Base-by-base conservation (phyloP, 2,113 vertebrate genomes). In the Girardinichthys multiradiatus region DNA sequence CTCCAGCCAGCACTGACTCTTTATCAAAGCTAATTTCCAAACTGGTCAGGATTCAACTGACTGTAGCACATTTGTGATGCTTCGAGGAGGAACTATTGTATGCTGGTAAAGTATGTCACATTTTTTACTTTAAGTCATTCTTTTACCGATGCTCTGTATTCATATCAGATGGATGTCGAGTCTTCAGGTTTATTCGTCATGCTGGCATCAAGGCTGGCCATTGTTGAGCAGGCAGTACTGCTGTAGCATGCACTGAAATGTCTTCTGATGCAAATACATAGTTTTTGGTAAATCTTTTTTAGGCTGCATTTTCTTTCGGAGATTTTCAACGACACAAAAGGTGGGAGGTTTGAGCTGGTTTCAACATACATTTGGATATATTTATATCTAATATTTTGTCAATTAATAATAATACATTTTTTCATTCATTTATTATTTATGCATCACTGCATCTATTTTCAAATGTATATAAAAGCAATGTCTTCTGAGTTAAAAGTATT, bases 11-110 rank as follows among this genome's bases (percentile, higher is more conserved):
- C 51, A 4, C 33, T 39, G 78, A 70, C 57, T 81, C 74, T 81
- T 84, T 76, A 78, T 86, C 72, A 45, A 59, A 73, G 54, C 65
- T 66, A 28, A 81, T 79, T 63, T 81, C 54, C 60, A 37, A 37
- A 51, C 37, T 21, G 27, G 48, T 48, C 69, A 78, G 66, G 60
- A 72, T 28, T 27, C 2, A 51, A 61, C 45, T 24, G 39, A 57
- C 63, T 75, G 42, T 26, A 58, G 26, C 60, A 51, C 70, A 72
- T 66, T 67, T 51, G 42, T 27, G 3, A 21, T 54, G 10, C 28
- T 42, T 17, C 15, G 17, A 68, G 35, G n/a, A 59, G 12, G 10
- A 31, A 17, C 51, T 31, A 33, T 28, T 48, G 28, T 12, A 12
- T 19, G 26, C 57, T 61, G 57, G 61, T 80, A 33, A 4, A 68